Evolutionary conservation across 2,113 vertebrate species (phyloP), one percentile per base, ranked within the genome.

Genomic region (Heterochromis multidens): DNA sequence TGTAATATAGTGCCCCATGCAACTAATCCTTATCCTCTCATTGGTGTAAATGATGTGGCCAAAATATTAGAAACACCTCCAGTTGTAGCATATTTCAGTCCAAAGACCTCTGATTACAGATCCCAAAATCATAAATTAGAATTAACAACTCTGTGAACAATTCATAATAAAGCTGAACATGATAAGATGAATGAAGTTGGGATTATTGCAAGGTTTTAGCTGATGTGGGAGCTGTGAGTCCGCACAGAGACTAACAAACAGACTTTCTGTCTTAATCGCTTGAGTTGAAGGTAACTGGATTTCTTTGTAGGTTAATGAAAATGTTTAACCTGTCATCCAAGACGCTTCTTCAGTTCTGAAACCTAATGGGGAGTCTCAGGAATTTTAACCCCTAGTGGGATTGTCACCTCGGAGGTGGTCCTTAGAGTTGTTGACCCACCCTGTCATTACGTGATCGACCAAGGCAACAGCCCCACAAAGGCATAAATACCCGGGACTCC

Each of bases 141-240:
- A 21, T 29, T 43, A 29, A 29, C 9, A 49, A 49, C 65, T 49
- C 3, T 1, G 10, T 49, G 31, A 72, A 35, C 4, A 52, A 49
- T 21, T 6, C 12, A 29, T 49, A 72, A 72, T 49, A 29, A 29
- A 72, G 9, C 25, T 29, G 25, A 27, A 72, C 19, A 72, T 19
- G 25, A 9, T 72, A 1, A 49, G 29, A 19, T 70, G 11, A 70
- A 46, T 40, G 5, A 72, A 72, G 40, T 49, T 72, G 25, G n/a
- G 0, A 0, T 2, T 49, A 0, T 3, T 1, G 1, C 1, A 27
- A 1, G 9, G 40, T 1, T 46, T 70, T 70, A 29, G 52, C 25
- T 74, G 6, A 21, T 52, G 27, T 31, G 27, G 67, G 52, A 74
- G 31, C 27, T 0, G 43, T 54, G 46, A 74, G 31, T 21, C 67